Evolutionary conservation across 1,140 invertebrate species (phyloP).

Genomic region (Heliconius congener): DNA sequence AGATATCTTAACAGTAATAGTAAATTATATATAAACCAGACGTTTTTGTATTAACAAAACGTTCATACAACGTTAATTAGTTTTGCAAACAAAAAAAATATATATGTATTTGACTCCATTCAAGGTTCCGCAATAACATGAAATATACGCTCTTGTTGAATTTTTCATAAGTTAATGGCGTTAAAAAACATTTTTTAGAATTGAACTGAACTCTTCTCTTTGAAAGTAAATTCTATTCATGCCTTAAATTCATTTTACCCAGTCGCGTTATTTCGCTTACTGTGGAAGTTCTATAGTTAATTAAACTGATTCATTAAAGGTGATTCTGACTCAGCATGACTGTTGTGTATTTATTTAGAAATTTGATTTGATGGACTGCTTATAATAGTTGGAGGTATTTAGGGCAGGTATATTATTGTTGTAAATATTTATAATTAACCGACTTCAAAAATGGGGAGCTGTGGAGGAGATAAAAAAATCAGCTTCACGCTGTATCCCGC

Average conservation of each 20-base stretch:
- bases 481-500: no score
- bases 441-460: no score
- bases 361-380: slow-evolving; percentile 8
- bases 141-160: not conserved
- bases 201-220: slow-evolving; percentile 18
- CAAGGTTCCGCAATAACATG: not conserved
- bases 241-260: slow-evolving; percentile 14
- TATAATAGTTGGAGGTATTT: not conserved
- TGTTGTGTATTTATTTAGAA: not conserved
- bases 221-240: slow-evolving; percentile 27
- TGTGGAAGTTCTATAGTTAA: slow-evolving; percentile 23
- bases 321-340: slow-evolving; percentile 22
- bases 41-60: not conserved
- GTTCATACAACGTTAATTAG: slow-evolving; percentile 8
- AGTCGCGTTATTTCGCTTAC: slow-evolving; percentile 18
- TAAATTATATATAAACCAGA: not conserved
- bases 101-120: not conserved
- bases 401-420: not conserved
- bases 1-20: not conserved
- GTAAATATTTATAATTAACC: not conserved
- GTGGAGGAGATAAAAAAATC: no score
- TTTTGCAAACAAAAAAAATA: not conserved
- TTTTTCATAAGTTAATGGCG: slow-evolving; percentile 7
- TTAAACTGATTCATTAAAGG: slow-evolving; percentile 30
- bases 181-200: slow-evolving; percentile 23